Percentiles rank a stretch among this genome's conserved stretches.
These are phyloP conservation scores for Ptychodera flava DNA, from an alignment of 35 echinoderm and acorn worm genomes.

Conservation along the genomic window DNA sequence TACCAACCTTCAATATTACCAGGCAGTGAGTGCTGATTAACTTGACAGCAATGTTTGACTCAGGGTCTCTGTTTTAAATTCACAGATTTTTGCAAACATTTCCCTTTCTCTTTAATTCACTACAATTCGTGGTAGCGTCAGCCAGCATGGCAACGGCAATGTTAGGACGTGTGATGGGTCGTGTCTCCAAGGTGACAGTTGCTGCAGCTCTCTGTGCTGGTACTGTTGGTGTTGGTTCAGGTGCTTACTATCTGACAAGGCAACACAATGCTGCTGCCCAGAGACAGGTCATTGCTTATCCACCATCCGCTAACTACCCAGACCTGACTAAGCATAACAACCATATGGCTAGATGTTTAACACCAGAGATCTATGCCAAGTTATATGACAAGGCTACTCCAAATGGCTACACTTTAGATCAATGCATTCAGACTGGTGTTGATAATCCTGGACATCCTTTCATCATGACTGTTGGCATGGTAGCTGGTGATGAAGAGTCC, in stretches of 20 bases:
- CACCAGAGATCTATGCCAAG: slow-evolving; percentile 72
- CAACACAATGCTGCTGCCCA: not conserved
- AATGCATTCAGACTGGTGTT: slow-evolving; percentile 93
- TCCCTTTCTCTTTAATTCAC: too few relatives aligned
- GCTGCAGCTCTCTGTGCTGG: not conserved
- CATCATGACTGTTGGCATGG: slow-evolving; percentile 97
- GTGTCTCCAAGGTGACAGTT: not conserved
- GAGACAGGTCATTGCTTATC: not conserved
- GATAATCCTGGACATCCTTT: slow-evolving; percentile 99
- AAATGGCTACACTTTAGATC: slow-evolving; percentile 77
- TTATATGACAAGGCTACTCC: slow-evolving; percentile 53
- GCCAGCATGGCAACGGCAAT: too few relatives aligned
- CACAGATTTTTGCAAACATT: too few relatives aligned
- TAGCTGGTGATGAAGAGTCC: slow-evolving; percentile 90
- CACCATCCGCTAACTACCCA: slow-evolving; percentile 49
- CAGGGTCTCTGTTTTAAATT: too few relatives aligned
- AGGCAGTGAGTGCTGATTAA: too few relatives aligned
- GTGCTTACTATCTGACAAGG: not conserved
- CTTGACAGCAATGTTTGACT: too few relatives aligned
- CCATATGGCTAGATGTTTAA: slow-evolving; percentile 83
- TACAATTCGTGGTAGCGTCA: too few relatives aligned
- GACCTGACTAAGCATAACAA: slow-evolving; percentile 90
- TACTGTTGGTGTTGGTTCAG: not conserved
- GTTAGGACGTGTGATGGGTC: not conserved
- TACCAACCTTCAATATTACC: too few relatives aligned